Evolutionary conservation across 1,140 invertebrate species (phyloP), one percentile per base, ranked within the genome.

Genomic region (Drosophila suzukii): DNA sequence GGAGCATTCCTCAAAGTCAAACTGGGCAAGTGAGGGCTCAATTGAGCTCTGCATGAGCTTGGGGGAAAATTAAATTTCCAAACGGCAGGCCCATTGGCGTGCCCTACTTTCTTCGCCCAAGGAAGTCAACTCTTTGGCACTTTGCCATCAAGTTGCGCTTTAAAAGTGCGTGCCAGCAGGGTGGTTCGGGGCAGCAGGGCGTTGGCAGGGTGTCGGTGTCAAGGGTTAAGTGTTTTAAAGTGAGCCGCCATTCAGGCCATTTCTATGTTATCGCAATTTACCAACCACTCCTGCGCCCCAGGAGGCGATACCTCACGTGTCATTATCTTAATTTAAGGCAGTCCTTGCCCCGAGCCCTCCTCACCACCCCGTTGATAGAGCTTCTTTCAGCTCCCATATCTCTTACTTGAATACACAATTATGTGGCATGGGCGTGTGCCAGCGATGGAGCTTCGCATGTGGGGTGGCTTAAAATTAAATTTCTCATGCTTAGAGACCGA

Each of bases 401-500:
- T 86, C 71, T 79, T 88, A 83, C 83, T 88, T 86, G 83, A 88
- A 88, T 79, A 88, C 83, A 86, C 83, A 86, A 86, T 86, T 86
- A 82, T 76, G 82, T 67, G 82, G 82, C 63, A 62, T 27, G 43
- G 34, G 74, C 55, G 63, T 53, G 39, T 47, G 34, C 17, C 12
- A 59, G 55, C 13, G 13, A 8, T 43, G 60, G 13, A n/a, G 38
- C 7, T 51, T 47, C 49, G 38, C 32, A 15, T 71, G 56, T 53
- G 41, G 38, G 50, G 57, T 59, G 72, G 82, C 62, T 75, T 79
- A 82, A 83, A 86, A 86, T 86, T 88, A 88, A 88, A 86, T 86
- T 88, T 75, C 75, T 67, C 75, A 73, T 79, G 84, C 83, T 76
- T 68, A 88, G 79, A 75, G 70, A 65, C 50, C 54, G 41, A 75